These are phyloP conservation scores for Allenopithecus nigroviridis DNA, from an alignment of 2,797 vertebrate genomes.

Conservation along the genomic window DNA sequence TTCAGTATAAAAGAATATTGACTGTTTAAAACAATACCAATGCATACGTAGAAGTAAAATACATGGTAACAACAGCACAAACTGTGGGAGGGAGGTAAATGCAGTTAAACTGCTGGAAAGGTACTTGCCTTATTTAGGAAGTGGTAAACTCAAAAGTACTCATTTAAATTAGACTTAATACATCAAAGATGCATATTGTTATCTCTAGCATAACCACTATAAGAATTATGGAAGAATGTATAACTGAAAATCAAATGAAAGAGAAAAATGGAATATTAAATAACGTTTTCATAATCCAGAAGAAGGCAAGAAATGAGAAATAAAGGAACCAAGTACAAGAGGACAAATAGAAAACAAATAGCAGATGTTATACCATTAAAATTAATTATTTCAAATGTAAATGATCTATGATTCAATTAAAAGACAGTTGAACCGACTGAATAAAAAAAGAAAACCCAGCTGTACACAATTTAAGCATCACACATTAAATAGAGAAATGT, in stretches of 20 bases:
- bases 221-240: background rate
- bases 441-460: background rate
- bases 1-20: background rate
- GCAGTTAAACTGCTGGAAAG: background rate
- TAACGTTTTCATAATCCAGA: background rate
- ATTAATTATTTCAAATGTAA: conserved; percentile 37
- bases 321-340: background rate
- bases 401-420: background rate
- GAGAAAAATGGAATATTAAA: background rate
- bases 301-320: conserved; percentile 9
- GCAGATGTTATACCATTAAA: background rate
- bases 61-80: background rate
- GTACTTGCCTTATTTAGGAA: background rate
- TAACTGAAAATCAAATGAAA: background rate
- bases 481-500: background rate
- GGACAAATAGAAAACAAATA: background rate
- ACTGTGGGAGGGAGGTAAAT: background rate
- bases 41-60: background rate
- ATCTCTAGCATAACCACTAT: background rate
- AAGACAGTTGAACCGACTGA: background rate
- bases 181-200: background rate
- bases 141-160: background rate
- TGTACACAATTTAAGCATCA: background rate
- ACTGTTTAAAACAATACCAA: background rate
- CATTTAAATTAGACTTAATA: background rate